Percentiles rank a stretch among this genome's conserved stretches.
phyloP scores from a whole-genome alignment of 2,113 vertebrate genomes.

The Charina bottae region DNA sequence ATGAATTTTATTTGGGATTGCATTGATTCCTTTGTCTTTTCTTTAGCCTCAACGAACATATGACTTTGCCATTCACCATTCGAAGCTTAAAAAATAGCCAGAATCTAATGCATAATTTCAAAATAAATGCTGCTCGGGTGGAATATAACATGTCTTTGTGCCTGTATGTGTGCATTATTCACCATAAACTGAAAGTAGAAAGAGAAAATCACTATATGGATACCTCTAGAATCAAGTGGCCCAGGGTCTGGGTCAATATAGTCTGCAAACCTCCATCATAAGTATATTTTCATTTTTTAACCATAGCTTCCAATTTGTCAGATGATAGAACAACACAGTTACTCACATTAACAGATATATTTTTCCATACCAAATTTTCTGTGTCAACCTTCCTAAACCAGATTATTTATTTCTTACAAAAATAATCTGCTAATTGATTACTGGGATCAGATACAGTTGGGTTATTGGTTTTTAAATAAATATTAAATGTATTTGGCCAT shows the following conservation, averaged over 20 bases:
- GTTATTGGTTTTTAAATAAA: background rate
- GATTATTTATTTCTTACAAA: background rate
- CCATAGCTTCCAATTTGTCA: background rate
- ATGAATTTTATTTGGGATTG: constrained; percentile 52
- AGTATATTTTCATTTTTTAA: background rate
- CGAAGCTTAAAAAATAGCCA: background rate
- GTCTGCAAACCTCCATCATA: constrained; percentile 10
- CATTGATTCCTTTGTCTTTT: constrained; percentile 54
- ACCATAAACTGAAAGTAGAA: constrained; percentile 43
- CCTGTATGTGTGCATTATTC: constrained; percentile 53
- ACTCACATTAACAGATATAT: background rate
- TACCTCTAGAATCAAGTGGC: background rate
- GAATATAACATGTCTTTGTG: constrained; percentile 63
- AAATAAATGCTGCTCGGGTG: constrained; percentile 62
- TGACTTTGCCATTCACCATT: constrained; percentile 42
- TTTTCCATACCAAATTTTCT: background rate
- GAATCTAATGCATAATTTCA: constrained; percentile 57
- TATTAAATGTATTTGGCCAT: background rate
- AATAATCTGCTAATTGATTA: background rate
- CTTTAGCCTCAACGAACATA: constrained; percentile 59
- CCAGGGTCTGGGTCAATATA: constrained; percentile 12
- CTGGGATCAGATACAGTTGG: background rate
- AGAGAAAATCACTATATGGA: background rate
- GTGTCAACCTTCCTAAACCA: no score
- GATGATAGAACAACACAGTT: background rate